Conservation (phyloP, 2,113 vertebrate genomes). For the Ailuropoda melanoleuca region DNA sequence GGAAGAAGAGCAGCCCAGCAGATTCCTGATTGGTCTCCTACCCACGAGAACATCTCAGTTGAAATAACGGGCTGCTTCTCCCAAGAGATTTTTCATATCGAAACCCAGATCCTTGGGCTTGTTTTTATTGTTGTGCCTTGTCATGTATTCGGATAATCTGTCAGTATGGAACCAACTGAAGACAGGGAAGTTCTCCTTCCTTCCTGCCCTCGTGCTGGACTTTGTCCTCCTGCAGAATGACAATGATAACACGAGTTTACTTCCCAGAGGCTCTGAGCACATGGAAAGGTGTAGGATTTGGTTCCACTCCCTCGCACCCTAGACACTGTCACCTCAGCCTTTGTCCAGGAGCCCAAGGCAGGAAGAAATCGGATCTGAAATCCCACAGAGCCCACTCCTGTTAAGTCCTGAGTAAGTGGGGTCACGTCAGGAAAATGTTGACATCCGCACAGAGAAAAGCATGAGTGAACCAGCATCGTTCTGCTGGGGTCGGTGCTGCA, state of each 20-base stretch:
- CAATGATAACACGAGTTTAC: neutral
- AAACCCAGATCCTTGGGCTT: neutral
- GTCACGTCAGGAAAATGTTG: neutral
- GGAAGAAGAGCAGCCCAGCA: neutral
- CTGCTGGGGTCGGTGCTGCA: neutral
- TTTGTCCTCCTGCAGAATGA: neutral
- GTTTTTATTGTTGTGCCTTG: neutral
- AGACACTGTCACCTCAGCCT: neutral
- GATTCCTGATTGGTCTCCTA: neutral
- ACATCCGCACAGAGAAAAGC: neutral
- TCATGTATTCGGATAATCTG: neutral
- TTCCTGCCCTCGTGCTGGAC: neutral
- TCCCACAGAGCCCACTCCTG: neutral
- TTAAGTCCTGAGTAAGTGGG: neutral
- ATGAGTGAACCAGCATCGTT: neutral
- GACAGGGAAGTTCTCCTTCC: neutral
- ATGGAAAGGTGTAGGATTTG: neutral
- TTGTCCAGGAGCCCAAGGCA: neutral
- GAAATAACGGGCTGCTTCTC: neutral
- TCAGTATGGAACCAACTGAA: neutral
- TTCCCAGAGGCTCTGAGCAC: neutral
- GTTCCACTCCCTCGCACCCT: neutral
- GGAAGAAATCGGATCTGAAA: neutral
- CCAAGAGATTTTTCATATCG: neutral
- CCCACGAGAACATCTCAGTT: neutral